Evolutionary conservation across 2,797 vertebrate genomes (phyloP).

Genomic region (Chiloscyllium punctatum): DNA sequence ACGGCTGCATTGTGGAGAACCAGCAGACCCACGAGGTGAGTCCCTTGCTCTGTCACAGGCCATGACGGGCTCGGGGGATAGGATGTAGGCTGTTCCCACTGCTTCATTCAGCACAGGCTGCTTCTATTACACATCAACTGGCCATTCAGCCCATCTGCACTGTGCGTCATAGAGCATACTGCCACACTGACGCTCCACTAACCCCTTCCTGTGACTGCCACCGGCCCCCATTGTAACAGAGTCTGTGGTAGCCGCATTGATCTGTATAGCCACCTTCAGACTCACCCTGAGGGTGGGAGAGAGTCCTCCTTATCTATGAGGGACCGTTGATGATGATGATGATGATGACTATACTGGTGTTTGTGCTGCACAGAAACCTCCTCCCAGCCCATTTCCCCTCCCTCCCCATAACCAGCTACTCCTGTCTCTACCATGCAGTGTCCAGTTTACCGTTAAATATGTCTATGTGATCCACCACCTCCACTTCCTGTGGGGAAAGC

Average conservation of each 20-base stretch:
- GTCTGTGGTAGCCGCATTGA: too few relatives aligned
- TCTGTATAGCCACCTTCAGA: too few relatives aligned
- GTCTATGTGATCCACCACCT: background rate
- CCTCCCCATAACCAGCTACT: background rate
- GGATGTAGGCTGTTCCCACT: background rate
- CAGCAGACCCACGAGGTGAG: conserved; percentile 78
- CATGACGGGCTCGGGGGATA: too few relatives aligned
- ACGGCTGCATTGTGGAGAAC: conserved; percentile 92
- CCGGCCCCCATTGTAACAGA: too few relatives aligned
- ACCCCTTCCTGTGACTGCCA: too few relatives aligned
- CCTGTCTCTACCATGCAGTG: background rate
- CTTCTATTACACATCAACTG: background rate
- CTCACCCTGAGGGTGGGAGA: too few relatives aligned
- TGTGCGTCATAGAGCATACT: background rate
- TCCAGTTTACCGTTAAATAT: background rate
- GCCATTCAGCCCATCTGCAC: background rate
- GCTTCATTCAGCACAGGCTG: background rate
- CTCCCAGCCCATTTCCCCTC: background rate
- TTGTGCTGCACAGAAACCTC: background rate
- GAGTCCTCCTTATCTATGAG: too few relatives aligned
- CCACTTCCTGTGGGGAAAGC: background rate
- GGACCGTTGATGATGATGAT: too few relatives aligned
- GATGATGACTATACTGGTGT: background rate
- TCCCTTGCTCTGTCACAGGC: background rate
- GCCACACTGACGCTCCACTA: too few relatives aligned